These are phyloP conservation scores for Neoscelio sp. DNA, from an alignment of 2,888 invertebrate species.

Conservation along the genomic window DNA sequence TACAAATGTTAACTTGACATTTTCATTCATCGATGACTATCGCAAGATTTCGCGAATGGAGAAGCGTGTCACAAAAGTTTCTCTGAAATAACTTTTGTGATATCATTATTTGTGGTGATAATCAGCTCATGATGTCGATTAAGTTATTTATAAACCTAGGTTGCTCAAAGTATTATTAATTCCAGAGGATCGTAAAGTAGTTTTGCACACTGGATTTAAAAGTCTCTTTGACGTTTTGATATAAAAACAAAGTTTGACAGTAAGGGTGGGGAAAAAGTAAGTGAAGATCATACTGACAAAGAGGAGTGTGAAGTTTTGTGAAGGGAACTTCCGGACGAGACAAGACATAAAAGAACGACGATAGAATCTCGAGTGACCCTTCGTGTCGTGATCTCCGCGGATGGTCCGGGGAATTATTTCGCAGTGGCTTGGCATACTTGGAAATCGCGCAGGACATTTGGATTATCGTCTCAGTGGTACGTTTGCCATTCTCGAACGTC, in stretches of 20 bases:
- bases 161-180: too few species aligned
- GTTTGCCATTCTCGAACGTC: constrained; percentile 17
- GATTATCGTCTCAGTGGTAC: constrained; percentile 36
- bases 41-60: too few species aligned
- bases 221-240: too few species aligned
- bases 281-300: background rate
- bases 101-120: background rate
- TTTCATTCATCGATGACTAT: too few species aligned
- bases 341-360: background rate
- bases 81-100: background rate
- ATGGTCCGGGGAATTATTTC: constrained; percentile 22
- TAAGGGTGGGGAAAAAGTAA: background rate
- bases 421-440: constrained; percentile 14
- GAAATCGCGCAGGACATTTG: constrained; percentile 39
- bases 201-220: too few species aligned
- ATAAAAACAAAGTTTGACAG: too few species aligned
- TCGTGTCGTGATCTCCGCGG: constrained; percentile 21
- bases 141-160: too few species aligned
- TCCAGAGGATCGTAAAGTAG: too few species aligned
- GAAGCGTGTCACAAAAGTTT: too few species aligned
- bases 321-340: background rate
- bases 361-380: constrained; percentile 12
- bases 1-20: too few species aligned
- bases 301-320: background rate
- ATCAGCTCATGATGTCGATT: background rate